phyloP scores from a whole-genome alignment of 2,888 invertebrate species.

The Dryocosmus kuriphilus region DNA sequence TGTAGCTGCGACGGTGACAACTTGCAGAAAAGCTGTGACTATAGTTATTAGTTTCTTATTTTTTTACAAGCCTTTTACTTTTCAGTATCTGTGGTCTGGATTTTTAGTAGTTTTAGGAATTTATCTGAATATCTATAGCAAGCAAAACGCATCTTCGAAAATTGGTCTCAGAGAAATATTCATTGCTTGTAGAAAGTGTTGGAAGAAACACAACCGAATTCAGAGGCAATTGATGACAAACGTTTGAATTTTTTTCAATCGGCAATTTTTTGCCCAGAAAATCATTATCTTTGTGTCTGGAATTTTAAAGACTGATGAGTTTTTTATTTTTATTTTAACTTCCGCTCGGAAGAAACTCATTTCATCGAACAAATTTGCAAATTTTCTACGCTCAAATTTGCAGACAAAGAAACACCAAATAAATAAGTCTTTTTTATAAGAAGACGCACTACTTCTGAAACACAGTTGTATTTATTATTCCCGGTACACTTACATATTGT shows the following conservation, averaged over 20 bases:
- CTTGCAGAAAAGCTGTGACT: slow-evolving; percentile 93
- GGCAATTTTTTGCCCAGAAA: neutral
- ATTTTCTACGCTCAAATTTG: neutral
- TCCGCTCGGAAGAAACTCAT: neutral
- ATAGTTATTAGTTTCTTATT: slow-evolving; percentile 95
- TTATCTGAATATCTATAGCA: slow-evolving; percentile 95
- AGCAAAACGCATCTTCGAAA: slow-evolving; percentile 72
- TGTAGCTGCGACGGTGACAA: slow-evolving; percentile 95
- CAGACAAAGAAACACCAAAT: neutral
- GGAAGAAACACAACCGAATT: slow-evolving; percentile 65
- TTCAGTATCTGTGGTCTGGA: slow-evolving; percentile 95
- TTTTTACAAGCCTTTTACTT: slow-evolving; percentile 95
- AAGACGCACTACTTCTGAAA: neutral
- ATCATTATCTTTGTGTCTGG: neutral
- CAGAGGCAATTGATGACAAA: slow-evolving; percentile 65
- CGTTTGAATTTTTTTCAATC: slow-evolving; percentile 46
- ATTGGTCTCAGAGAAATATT: slow-evolving; percentile 55
- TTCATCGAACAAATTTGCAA: neutral
- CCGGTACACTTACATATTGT: slow-evolving; percentile 10
- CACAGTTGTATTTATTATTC: slow-evolving; percentile 27
- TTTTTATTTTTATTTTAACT: neutral
- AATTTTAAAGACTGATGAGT: neutral
- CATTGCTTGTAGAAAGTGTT: slow-evolving; percentile 57
- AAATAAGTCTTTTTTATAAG: neutral
- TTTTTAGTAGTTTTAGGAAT: slow-evolving; percentile 92